Evolutionary conservation across 1,140 invertebrate genomes (phyloP), one percentile per base, ranked within the genome.

Genomic region (Aphaenogaster rudis): DNA sequence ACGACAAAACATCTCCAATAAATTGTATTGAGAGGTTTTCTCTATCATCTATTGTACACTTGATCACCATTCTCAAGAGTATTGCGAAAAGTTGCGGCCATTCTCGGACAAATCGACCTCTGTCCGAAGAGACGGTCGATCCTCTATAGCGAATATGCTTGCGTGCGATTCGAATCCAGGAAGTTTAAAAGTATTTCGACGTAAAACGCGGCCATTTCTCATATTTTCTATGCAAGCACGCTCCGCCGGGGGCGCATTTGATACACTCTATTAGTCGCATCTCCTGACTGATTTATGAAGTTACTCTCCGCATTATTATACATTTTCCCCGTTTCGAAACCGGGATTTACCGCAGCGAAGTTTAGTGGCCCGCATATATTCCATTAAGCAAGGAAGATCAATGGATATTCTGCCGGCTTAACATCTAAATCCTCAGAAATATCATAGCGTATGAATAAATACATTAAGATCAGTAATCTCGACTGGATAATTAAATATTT

Each of bases 151-250:
- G 90, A 95, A 94, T 94, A 94, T 93, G 91, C 85, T 92, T 72
- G 81, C 52, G 89, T 79, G 82, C 88, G 91, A 94, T 94, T 93
- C 87, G 91, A 92, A 94, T 93, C 89, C 91, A 78, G 86, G 66
- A 91, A 94, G 92, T 94, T 95, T 95, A 94, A 95, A 94, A 95
- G 93, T 94, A 93, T 94, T 95, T 93, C 90, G 93, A 95, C 93
- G 92, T 95, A 93, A 94, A 94, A 91, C 90, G 91, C 81, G 84
- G 87, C 82, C 93, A 93, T 94, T 93, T 93, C 91, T 94, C 94
- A 94, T 94, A 92, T 92, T 92, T 93, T 91, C 91, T 93, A 92
- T 93, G 90, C 91, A 91, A 88, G 45, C 86, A 91, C 89, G 93
- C 87, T 93, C 82, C 88, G 87, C 80, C 92, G 93, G 90, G 64